phyloP scores from a whole-genome alignment of 2,888 invertebrate species.

The Scaptomyza parva region DNA sequence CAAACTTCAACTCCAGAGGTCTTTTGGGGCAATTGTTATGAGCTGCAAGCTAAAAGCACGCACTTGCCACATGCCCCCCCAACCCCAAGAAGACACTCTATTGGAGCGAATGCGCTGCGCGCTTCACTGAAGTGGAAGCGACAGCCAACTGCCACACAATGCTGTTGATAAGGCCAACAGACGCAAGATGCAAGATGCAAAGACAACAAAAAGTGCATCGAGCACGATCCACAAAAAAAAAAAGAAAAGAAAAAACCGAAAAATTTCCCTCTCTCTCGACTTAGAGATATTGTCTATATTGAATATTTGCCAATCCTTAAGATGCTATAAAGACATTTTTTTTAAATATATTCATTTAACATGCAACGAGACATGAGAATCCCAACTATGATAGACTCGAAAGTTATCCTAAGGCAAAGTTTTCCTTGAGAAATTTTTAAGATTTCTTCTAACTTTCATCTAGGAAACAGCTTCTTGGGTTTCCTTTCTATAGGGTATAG shows the following conservation, averaged over 20 bases:
- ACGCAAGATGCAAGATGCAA: no score
- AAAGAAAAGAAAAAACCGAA: background rate
- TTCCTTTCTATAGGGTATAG: no score
- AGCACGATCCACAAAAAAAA: background rate
- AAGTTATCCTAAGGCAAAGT: background rate
- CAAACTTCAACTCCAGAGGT: constrained; percentile 16
- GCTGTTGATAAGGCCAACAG: constrained; percentile 46
- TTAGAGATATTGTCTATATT: constrained; percentile 4
- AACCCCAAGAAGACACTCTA: constrained; percentile 10
- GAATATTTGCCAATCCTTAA: background rate
- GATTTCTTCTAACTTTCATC: no score
- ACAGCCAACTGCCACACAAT: constrained; percentile 45
- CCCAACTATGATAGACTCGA: background rate
- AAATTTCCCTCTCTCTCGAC: background rate
- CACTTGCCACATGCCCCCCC: constrained; percentile 8
- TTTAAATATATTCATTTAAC: background rate
- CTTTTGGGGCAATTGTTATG: constrained; percentile 46
- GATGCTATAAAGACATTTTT: background rate
- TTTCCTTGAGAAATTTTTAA: no score
- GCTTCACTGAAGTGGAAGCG: constrained; percentile 51
- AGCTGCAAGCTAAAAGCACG: constrained; percentile 30
- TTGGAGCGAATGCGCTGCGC: constrained; percentile 22
- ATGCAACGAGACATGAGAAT: background rate
- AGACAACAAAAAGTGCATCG: constrained; percentile 16
- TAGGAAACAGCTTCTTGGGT: no score